Evolutionary conservation across 2,888 invertebrate genomes (phyloP).

Genomic region (Nomada fucata): DNA sequence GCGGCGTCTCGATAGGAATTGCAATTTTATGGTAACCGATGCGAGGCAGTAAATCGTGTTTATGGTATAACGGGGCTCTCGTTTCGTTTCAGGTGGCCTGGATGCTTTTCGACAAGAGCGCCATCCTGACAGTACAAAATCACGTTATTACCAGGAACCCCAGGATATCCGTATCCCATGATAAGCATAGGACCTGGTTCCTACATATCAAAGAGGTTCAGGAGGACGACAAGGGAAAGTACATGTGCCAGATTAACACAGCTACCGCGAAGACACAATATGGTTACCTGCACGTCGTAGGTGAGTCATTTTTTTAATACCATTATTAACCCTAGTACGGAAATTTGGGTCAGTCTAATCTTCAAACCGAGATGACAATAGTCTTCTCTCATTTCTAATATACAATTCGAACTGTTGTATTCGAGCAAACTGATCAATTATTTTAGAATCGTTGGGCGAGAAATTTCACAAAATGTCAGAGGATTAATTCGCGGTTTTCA

Average conservation of each 20-base stretch:
- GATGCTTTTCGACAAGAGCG: constrained; percentile 98
- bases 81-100: constrained; percentile 92
- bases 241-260: constrained; percentile 98
- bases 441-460: no score
- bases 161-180: constrained; percentile 95
- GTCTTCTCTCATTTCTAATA: no score
- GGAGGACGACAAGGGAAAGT: constrained; percentile 95
- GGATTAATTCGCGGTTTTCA: no score
- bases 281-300: constrained; percentile 96
- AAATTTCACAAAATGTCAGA: no score
- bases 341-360: no score
- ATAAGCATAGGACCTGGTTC: constrained; percentile 96
- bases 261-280: constrained; percentile 96
- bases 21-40: constrained; percentile 47
- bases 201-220: constrained; percentile 96
- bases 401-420: no score
- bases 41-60: constrained; percentile 44
- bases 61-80: constrained; percentile 53
- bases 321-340: no score
- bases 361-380: no score
- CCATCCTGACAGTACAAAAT: constrained; percentile 96
- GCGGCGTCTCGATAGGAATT: constrained; percentile 32
- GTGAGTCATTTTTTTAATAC: constrained; percentile 83
- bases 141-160: constrained; percentile 97
- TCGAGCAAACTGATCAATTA: no score